Evolutionary conservation across 2,113 vertebrate genomes (phyloP).

Genomic region (Enhydra lutris): DNA sequence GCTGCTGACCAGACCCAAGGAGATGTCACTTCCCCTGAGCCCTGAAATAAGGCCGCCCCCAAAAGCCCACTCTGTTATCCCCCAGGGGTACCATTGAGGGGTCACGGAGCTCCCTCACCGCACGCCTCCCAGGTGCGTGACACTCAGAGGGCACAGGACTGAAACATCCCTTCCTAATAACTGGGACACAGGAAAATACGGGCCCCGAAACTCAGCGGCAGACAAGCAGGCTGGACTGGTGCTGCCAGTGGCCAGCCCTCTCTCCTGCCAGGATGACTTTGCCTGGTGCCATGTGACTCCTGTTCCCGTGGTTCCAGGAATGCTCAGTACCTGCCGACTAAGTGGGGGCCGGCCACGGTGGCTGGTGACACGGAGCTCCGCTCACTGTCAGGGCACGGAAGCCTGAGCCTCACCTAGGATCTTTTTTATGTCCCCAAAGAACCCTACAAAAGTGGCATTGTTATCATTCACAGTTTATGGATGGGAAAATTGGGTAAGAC

Average conservation of each 20-base stretch:
- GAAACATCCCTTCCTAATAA: background rate
- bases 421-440: background rate
- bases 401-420: background rate
- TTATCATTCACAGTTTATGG: background rate
- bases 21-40: background rate
- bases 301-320: background rate
- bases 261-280: background rate
- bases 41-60: background rate
- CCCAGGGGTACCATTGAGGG: background rate
- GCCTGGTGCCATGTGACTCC: background rate
- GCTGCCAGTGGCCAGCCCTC: background rate
- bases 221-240: background rate
- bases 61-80: background rate
- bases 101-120: fast-evolving
- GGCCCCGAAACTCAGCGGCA: background rate
- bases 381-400: background rate
- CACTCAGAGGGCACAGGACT: background rate
- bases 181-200: background rate
- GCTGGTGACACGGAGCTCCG: background rate
- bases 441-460: background rate
- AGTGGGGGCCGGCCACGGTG: background rate
- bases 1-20: background rate
- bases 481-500: background rate
- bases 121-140: background rate
- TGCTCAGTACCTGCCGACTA: background rate